phyloP scores from a whole-genome alignment of 2,113 vertebrate genomes.

The Sinocyclocheilus anophthalmus region DNA sequence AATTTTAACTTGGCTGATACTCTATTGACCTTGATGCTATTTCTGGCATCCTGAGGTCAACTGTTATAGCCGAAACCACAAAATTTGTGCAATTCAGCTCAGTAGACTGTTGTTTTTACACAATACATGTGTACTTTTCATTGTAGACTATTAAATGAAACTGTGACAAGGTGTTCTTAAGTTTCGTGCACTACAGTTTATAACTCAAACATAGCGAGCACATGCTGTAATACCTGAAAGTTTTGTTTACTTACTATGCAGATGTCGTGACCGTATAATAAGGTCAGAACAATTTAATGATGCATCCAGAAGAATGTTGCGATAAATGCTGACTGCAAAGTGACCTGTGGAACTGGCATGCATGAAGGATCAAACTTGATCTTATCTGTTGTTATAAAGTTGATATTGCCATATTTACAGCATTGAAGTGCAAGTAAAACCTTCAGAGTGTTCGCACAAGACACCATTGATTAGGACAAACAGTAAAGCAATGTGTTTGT shows the following conservation, averaged over 20 bases:
- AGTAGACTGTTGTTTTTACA: too few relatives aligned
- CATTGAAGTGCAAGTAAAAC: background rate
- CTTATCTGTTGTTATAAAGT: background rate
- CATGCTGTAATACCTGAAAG: background rate
- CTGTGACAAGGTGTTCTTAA: too few relatives aligned
- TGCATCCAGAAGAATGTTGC: background rate
- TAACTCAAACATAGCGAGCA: background rate
- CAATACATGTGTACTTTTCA: too few relatives aligned
- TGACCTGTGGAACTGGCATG: slow-evolving; percentile 25
- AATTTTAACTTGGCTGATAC: slow-evolving; percentile 5
- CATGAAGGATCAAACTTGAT: background rate
- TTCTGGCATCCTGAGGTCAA: background rate
- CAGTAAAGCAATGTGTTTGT: slow-evolving; percentile 1
- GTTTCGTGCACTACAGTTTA: background rate
- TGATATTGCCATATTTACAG: background rate
- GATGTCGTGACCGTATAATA: too few relatives aligned
- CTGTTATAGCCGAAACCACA: background rate
- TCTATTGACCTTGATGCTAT: background rate
- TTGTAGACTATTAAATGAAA: too few relatives aligned
- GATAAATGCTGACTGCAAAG: background rate
- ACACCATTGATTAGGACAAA: background rate
- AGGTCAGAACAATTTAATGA: too few relatives aligned
- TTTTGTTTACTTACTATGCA: background rate
- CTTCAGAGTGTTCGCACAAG: background rate
- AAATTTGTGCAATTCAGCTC: too few relatives aligned